A percentile compares a stretch with the other conserved stretches of the same genome.
phyloP scores from a whole-genome alignment of 2,797 vertebrate species.

The Brachyalestes nurse region DNA sequence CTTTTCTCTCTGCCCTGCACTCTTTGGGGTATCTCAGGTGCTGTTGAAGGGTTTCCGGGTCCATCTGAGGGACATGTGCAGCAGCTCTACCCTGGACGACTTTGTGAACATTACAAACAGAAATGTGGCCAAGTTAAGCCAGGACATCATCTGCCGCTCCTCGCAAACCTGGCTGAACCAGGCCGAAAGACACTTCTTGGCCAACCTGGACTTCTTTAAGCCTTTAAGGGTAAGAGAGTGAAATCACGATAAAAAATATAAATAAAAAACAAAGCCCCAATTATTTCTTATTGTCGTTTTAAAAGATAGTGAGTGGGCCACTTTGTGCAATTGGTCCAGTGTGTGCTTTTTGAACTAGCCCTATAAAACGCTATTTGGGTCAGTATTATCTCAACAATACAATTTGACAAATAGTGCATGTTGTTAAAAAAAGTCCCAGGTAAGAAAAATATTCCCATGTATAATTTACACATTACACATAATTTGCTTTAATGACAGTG shows the following conservation, averaged over 20 bases:
- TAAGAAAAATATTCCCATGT: no score
- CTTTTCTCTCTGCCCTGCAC: background rate
- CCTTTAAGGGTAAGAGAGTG: constrained; percentile 82
- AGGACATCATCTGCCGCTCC: constrained; percentile 79
- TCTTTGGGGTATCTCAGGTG: constrained; percentile 73
- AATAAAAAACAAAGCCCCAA: background rate
- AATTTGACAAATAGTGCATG: no score
- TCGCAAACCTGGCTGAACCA: constrained; percentile 74
- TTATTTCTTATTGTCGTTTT: no score
- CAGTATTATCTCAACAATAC: no score
- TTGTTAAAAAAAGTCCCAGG: no score
- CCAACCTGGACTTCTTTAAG: constrained; percentile 88
- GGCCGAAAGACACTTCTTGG: constrained; percentile 77
- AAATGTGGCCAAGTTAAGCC: constrained; percentile 54
- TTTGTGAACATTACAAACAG: constrained; percentile 80
- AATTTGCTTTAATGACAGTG: no score
- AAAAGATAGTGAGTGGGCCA: no score
- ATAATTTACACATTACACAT: no score
- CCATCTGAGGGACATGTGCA: constrained; percentile 84
- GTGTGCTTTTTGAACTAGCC: no score
- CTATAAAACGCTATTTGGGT: no score
- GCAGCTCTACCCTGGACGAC: constrained; percentile 68
- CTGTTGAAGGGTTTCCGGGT: constrained; percentile 85
- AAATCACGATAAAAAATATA: background rate
- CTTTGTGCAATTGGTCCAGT: no score